phyloP scores from a whole-genome alignment of 2,888 invertebrate species.

The Andricus quercusramuli region DNA sequence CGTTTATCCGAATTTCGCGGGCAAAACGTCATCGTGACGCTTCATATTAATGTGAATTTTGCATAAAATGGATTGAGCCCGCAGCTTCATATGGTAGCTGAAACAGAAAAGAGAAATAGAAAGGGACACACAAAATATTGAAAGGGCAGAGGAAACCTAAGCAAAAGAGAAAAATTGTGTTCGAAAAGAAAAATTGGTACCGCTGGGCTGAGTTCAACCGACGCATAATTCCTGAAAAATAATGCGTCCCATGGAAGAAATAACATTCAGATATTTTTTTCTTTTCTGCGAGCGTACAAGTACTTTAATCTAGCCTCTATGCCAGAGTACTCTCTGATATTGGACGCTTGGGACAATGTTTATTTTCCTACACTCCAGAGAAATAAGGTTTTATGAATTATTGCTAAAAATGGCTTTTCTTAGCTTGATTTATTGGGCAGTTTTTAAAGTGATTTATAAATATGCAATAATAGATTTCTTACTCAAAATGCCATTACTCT shows the following conservation, averaged over 20 bases:
- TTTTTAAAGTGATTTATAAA: too few species aligned
- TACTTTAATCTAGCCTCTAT: constrained; percentile 2
- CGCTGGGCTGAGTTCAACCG: not conserved
- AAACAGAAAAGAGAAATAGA: constrained; percentile 38
- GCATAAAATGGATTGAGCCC: constrained; percentile 56
- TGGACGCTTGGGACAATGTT: constrained; percentile 19
- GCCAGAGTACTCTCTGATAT: not conserved
- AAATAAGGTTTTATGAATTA: constrained; percentile 21
- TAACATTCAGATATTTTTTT: constrained; percentile 22
- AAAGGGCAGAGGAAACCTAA: not conserved
- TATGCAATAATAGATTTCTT: too few species aligned
- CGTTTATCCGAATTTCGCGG: constrained; percentile 56
- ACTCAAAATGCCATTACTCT: too few species aligned
- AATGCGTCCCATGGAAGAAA: constrained; percentile 38
- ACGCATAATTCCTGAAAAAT: constrained; percentile 36
- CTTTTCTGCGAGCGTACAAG: constrained; percentile 5
- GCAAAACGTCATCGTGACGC: constrained; percentile 57
- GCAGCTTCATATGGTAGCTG: constrained; percentile 47
- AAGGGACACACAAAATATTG: not conserved
- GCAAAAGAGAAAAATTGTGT: not conserved
- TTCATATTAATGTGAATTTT: constrained; percentile 55
- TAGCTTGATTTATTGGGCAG: too few species aligned
- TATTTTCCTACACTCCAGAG: constrained; percentile 41
- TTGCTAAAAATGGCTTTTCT: too few species aligned
- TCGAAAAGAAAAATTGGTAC: constrained; percentile 28